These are phyloP conservation scores for Fissipunctia ypsillon DNA, from an alignment of 2,888 invertebrate species.

Conservation along the genomic window DNA sequence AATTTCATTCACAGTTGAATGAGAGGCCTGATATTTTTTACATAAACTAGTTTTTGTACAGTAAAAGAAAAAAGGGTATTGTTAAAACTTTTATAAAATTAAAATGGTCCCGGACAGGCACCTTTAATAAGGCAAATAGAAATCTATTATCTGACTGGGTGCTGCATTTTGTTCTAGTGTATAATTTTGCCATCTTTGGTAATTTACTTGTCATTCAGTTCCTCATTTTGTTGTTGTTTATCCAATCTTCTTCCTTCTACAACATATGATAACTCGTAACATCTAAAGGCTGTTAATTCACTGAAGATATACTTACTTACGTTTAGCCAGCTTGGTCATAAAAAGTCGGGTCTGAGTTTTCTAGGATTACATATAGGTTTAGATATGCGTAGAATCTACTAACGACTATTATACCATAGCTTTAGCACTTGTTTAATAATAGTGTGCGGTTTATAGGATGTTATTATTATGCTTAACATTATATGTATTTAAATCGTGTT, in stretches of 20 bases:
- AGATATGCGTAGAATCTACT: neutral
- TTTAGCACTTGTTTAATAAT: slow-evolving; percentile 33
- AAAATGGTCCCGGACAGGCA: neutral
- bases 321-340: slow-evolving; percentile 87
- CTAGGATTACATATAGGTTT: neutral
- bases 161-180: neutral
- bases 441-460: slow-evolving; percentile 15
- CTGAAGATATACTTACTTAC: slow-evolving; percentile 69
- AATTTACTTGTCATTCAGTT: no score
- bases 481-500: slow-evolving; percentile 12
- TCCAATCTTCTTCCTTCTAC: neutral
- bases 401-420: slow-evolving; percentile 12
- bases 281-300: slow-evolving; percentile 76
- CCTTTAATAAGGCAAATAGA: neutral
- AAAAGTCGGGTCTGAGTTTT: slow-evolving; percentile 76
- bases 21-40: neutral
- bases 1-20: neutral
- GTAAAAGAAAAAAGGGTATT: neutral
- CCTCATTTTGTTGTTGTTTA: neutral
- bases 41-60: neutral
- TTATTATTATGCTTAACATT: slow-evolving; percentile 7
- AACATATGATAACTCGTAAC: neutral
- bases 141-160: no score
- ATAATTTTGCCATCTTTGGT: neutral
- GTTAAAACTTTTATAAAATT: neutral